Base-by-base conservation (phyloP, 2,888 invertebrate species). In the Alloplasta piceator region DNA sequence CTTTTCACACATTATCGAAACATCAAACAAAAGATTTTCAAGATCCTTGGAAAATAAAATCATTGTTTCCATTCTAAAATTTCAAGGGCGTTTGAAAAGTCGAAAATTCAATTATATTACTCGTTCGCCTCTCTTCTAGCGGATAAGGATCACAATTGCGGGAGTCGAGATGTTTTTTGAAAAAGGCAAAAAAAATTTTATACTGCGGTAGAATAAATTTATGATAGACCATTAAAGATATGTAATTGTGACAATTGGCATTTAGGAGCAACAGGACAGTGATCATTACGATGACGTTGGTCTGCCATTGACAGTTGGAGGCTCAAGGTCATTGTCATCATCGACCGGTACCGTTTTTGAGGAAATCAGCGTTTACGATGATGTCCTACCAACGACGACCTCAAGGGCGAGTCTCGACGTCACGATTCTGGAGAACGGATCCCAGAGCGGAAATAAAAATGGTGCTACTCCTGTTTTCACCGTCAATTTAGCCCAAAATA, bases 271-370 rank as follows among this genome's bases (percentile, higher is more conserved):
- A 26, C 26, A 26, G 26, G 26, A 26, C 26, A 26, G 1, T 26
- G 84, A 84, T 14, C 61, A 80, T 41, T 85, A 85, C 78, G 85
- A 85, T 64, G 84, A 85, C 46, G 85, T 86, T 7, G 86, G 82
- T 6, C 64, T 75, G 26, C 83, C 81, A 52, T 14, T n/a, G 5
- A 52, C 52, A 52, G 6, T 52, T 14, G 14, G 14, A 52, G 12
- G 52, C 12, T 6, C 26, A 3, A 26, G 26, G 26, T 26, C 26
- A 26, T 26, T 26, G 26, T 26, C 26, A 26, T 26, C 38, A 6
- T 60, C 60, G 38, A 39, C 7, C 39, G 60, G 39, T 7, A 39
- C 41, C n/a, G 5, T 38, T 12, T 38, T 60, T 39, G 60, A 60
- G 39, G 60, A 61, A 16, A 61, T 56, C 9, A 56, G 26, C 56